These are phyloP conservation scores for Rhopalosiphum maidis DNA, from an alignment of 1,140 invertebrate genomes.

Conservation along the genomic window DNA sequence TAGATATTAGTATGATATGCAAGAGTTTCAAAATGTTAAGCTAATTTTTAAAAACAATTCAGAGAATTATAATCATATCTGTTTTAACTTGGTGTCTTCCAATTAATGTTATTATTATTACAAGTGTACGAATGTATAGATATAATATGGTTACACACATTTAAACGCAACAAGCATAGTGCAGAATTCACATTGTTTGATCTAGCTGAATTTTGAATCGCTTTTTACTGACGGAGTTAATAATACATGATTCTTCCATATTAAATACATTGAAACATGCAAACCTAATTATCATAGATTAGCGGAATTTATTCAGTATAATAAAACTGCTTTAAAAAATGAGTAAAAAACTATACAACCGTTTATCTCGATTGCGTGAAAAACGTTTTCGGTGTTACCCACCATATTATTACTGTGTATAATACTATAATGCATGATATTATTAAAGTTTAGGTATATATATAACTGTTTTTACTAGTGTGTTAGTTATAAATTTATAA, in stretches of 20 bases:
- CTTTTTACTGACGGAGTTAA: background rate
- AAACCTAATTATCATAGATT: background rate
- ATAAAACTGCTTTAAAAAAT: background rate
- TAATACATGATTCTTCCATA: background rate
- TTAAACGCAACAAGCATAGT: background rate
- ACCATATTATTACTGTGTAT: background rate
- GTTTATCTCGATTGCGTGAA: background rate
- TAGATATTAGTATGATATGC: background rate
- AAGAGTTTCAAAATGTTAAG: background rate
- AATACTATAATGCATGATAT: background rate
- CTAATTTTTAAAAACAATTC: background rate
- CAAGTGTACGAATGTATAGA: no score
- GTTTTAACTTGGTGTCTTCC: background rate
- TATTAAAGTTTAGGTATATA: background rate
- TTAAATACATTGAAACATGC: background rate
- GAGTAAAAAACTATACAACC: background rate
- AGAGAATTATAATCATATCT: background rate
- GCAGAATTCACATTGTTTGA: background rate
- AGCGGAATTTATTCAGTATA: background rate
- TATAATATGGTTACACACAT: background rate
- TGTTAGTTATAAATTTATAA: background rate
- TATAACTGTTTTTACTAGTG: background rate
- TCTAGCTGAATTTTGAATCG: background rate
- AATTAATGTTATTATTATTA: background rate
- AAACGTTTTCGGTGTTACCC: background rate